These are phyloP conservation scores for Hemitrygon akajei DNA, from an alignment of 2,797 vertebrate genomes.

Conservation along the genomic window DNA sequence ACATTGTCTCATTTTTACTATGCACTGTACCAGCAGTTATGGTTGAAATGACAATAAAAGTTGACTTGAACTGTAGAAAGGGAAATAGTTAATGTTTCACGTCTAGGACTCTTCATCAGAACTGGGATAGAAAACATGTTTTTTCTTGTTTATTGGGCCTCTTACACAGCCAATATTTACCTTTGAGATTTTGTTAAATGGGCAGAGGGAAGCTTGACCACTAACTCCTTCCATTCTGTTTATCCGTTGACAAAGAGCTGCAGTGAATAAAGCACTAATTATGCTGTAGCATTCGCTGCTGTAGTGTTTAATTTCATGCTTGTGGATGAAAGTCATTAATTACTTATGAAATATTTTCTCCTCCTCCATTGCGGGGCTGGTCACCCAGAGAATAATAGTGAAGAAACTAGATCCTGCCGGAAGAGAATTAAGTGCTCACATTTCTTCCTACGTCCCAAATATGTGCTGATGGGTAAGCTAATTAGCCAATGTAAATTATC, in stretches of 20 bases:
- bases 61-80: too few species aligned
- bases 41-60: too few species aligned
- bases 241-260: neutral
- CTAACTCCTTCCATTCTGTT: neutral
- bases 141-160: neutral
- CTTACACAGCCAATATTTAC: neutral
- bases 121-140: too few species aligned
- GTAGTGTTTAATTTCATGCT: neutral
- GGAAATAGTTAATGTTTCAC: too few species aligned
- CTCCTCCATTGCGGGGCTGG: neutral
- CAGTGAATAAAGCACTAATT: neutral
- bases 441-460: too few species aligned
- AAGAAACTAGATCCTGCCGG: neutral
- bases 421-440: neutral
- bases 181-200: neutral
- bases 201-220: neutral
- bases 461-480: too few species aligned
- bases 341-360: neutral
- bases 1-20: too few species aligned
- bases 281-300: neutral
- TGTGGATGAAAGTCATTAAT: slow-evolving; percentile 3
- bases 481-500: too few species aligned
- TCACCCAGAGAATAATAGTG: neutral
- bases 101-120: too few species aligned
- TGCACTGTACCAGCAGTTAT: too few species aligned